A percentile compares a stretch with the other conserved stretches of the same genome.
Conservation (phyloP, 2,888 invertebrate genomes). For the Orthosia incerta region DNA sequence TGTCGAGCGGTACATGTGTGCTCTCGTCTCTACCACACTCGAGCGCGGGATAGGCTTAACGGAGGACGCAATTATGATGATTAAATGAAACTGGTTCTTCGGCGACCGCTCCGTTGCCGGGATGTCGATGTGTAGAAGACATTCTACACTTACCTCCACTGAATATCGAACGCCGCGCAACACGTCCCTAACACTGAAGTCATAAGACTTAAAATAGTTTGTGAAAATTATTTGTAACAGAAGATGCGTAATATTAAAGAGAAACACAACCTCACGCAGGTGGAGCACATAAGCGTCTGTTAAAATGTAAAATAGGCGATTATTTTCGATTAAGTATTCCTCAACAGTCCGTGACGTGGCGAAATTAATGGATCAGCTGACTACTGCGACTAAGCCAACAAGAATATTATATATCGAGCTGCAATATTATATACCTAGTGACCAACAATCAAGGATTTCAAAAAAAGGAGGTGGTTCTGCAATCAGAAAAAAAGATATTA, state of each 20-base stretch:
- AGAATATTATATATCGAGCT: slow-evolving; percentile 1
- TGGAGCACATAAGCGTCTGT: slow-evolving; percentile 52
- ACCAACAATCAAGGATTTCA: slow-evolving; percentile 6
- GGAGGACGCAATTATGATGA: slow-evolving; percentile 90
- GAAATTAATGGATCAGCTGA: slow-evolving; percentile 37
- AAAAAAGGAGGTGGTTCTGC: not conserved
- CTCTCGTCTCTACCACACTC: slow-evolving; percentile 71
- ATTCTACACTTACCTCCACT: slow-evolving; percentile 73
- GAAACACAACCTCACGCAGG: slow-evolving; percentile 61
- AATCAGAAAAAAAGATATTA: slow-evolving; percentile 7
- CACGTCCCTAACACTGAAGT: slow-evolving; percentile 56
- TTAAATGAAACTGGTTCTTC: slow-evolving; percentile 89
- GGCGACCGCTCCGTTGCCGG: slow-evolving; percentile 79
- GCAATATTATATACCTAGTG: not conserved
- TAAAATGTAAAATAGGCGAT: slow-evolving; percentile 57
- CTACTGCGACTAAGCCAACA: slow-evolving; percentile 2
- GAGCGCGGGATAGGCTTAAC: slow-evolving; percentile 84
- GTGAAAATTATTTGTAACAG: slow-evolving; percentile 46
- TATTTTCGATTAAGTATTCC: slow-evolving; percentile 37
- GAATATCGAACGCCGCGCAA: slow-evolving; percentile 56
- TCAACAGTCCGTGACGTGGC: slow-evolving; percentile 24
- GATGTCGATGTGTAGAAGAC: slow-evolving; percentile 78
- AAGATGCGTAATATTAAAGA: slow-evolving; percentile 59
- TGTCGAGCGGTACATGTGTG: slow-evolving; percentile 67
- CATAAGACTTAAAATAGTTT: slow-evolving; percentile 62